phyloP scores from a whole-genome alignment of 2,888 invertebrate species.

The Oscheius sp. region DNA sequence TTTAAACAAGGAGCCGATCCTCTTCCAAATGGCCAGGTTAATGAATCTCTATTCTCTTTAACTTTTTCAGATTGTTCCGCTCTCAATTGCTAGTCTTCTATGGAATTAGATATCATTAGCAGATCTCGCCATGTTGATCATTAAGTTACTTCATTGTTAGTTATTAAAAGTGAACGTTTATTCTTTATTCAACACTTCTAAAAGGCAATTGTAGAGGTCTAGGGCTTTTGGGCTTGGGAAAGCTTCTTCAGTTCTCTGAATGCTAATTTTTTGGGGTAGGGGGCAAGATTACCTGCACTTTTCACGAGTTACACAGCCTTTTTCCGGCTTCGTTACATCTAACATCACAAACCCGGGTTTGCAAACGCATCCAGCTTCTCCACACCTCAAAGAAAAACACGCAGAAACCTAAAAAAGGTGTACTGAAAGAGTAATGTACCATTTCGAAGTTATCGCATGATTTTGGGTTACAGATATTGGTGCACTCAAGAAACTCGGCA shows the following conservation, averaged over 20 bases:
- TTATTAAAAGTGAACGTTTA: not conserved
- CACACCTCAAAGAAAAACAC: not conserved
- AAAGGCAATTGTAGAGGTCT: too few species aligned
- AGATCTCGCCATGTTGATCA: too few species aligned
- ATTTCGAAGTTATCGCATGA: not conserved
- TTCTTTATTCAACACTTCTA: too few species aligned
- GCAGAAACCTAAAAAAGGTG: not conserved
- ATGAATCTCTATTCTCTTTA: not conserved
- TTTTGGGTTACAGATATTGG: not conserved
- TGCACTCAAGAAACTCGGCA: not conserved
- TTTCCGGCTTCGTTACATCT: not conserved
- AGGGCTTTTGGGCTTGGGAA: too few species aligned
- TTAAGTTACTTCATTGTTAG: too few species aligned
- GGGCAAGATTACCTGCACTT: not conserved
- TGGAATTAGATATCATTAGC: too few species aligned
- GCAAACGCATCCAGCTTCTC: not conserved
- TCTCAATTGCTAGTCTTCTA: conserved; percentile 57
- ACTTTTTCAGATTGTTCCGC: conserved; percentile 53
- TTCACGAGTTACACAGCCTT: not conserved
- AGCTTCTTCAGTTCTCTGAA: too few species aligned
- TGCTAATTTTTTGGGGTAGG: too few species aligned
- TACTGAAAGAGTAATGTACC: not conserved
- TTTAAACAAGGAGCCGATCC: conserved; percentile 57
- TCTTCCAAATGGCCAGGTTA: conserved; percentile 54
- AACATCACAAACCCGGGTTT: not conserved